Percentiles rank a stretch among this genome's conserved stretches.
Evolutionary conservation across 2,888 invertebrate genomes (phyloP).

Genomic region (Papilio gigon): DNA sequence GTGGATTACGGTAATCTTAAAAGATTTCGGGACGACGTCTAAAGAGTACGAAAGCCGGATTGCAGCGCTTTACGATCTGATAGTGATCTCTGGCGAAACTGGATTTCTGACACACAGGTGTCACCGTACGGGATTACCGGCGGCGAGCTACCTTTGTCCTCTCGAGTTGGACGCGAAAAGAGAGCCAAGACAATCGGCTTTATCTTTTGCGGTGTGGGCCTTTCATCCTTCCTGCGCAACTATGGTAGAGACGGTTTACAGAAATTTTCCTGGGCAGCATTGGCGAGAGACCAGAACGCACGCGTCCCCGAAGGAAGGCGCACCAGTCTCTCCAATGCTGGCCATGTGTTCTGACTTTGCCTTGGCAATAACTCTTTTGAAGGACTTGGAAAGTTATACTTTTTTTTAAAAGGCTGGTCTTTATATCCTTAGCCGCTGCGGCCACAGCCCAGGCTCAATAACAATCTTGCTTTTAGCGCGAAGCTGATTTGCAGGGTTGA

Average conservation of each 20-base stretch:
- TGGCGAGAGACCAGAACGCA: no score
- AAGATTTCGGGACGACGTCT: no score
- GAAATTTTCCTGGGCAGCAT: no score
- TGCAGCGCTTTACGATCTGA: no score
- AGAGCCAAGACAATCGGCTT: not conserved
- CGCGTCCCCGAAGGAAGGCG: no score
- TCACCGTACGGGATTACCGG: not conserved
- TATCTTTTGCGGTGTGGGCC: not conserved
- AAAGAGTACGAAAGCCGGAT: no score
- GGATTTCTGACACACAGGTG: not conserved
- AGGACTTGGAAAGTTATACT: not conserved
- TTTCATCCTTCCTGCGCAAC: not conserved
- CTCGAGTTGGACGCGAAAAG: not conserved
- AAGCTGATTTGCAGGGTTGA: not conserved
- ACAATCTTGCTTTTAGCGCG: not conserved
- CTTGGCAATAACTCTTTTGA: slow-evolving; percentile 2
- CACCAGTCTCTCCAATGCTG: not conserved
- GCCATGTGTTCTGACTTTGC: not conserved
- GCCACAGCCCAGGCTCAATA: not conserved
- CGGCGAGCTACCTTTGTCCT: not conserved
- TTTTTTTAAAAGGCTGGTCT: not conserved
- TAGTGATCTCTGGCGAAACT: not conserved
- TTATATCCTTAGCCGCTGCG: not conserved
- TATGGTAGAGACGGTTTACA: not conserved
- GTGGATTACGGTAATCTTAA: no score